Percentiles rank a stretch among this genome's conserved stretches.
Conservation (phyloP, 2,113 vertebrate genomes). For the Oryzias melastigma region DNA sequence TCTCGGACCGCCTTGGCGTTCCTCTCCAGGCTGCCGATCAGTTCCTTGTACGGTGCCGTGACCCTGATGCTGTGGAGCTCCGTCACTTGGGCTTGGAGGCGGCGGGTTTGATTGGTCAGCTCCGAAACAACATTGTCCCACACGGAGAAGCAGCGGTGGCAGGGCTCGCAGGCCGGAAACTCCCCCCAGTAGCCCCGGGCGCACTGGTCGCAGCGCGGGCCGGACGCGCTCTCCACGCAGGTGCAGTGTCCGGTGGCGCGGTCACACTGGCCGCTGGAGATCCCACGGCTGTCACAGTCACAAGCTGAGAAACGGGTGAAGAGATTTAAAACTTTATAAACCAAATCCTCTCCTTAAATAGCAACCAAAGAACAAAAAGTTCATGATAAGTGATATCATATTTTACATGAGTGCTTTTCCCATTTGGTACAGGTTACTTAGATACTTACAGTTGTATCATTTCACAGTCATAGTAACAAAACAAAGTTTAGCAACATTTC, state of each 20-base stretch:
- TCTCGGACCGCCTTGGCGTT: slow-evolving; percentile 80
- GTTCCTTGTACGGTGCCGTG: slow-evolving; percentile 85
- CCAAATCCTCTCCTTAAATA: no score
- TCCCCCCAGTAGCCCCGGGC: slow-evolving; percentile 86
- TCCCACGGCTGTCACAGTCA: slow-evolving; percentile 87
- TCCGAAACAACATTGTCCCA: slow-evolving; percentile 87
- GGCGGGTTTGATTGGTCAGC: slow-evolving; percentile 84
- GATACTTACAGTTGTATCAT: no score
- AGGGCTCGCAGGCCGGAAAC: slow-evolving; percentile 86
- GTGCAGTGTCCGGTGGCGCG: slow-evolving; percentile 84
- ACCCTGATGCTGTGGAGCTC: slow-evolving; percentile 83
- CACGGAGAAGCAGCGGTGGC: slow-evolving; percentile 88
- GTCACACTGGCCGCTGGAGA: slow-evolving; percentile 86
- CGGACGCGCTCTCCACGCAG: slow-evolving; percentile 84
- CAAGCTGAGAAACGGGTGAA: slow-evolving; percentile 78
- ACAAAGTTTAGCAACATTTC: no score
- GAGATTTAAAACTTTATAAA: neutral
- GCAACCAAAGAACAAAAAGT: rapidly evolving
- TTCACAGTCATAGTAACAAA: no score
- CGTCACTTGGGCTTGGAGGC: slow-evolving; percentile 81
- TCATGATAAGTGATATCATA: no score
- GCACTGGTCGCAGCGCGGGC: slow-evolving; percentile 84
- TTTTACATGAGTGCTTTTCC: no score
- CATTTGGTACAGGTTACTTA: no score
- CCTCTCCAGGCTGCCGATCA: slow-evolving; percentile 79